Base-by-base conservation (phyloP, 2,888 invertebrate species). In the Camptogramma bilineatum region DNA sequence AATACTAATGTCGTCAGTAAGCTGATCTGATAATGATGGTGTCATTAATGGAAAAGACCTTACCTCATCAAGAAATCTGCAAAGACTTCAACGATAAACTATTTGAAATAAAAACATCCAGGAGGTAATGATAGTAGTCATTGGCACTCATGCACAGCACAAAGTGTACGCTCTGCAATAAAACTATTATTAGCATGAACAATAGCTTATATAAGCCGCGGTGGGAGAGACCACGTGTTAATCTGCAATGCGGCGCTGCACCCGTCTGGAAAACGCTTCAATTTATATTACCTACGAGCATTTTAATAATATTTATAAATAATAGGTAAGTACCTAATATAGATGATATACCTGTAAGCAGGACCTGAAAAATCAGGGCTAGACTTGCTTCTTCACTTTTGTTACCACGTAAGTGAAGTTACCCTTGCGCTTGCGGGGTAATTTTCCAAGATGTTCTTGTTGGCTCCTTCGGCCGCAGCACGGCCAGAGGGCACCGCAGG, bases 221-320 rank as follows among this genome's bases (percentile, higher is more conserved):
- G 16, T 53, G 88, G 73, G 88, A 87, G 72, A 54, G 31, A n/a
- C 47, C 88, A 87, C 80, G 83, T 86, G 87, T 70, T 54, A 53
- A 65, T 60, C 31, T 53, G 60, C 64, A 59, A 53, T 64, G 61
- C 72, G 69, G 71, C 50, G 73, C 59, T n/a, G 68, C 82, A 70
- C 69, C 73, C 75, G 66, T 47, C 74, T 79, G 84, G 80, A 84
- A 85, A 86, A 85, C 86, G 82, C 85, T 85, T 85, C 82, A 83
- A 88, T 88, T 87, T 80, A 80, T 78, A 87, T 88, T 84, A 84
- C 77, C 77, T n/a, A 10, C 9, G 34, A 28, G 28, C 7, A 13
- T 31, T 31, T 9, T 9, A 28, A 28, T 3, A 28, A 4, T 8
- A 3, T 4, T 28, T 3, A 8, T n/a, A n/a, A n/a, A n/a, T n/a